Evolutionary conservation across 2,888 invertebrate genomes (phyloP).

Genomic region (Drosophila engyochracea): DNA sequence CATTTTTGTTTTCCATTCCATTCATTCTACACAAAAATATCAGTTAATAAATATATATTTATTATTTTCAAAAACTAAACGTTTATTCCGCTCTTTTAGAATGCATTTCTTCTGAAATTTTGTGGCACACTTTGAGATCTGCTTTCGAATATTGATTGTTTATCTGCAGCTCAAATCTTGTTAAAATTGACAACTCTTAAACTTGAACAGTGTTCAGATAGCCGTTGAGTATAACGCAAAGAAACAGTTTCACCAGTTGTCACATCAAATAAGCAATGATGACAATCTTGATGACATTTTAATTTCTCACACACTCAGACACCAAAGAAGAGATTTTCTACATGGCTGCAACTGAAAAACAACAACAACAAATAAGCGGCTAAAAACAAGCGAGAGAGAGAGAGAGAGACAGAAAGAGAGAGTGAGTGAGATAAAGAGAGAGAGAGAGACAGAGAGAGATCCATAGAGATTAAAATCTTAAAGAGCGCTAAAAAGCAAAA

Average conservation of each 20-base stretch:
- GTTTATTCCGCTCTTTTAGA: neutral
- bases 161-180: constrained; percentile 78
- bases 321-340: constrained; percentile 71
- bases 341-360: constrained; percentile 62
- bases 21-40: neutral
- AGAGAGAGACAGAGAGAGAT: neutral
- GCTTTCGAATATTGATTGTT: constrained; percentile 52
- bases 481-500: constrained; percentile 74
- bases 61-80: neutral
- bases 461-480: constrained; percentile 74
- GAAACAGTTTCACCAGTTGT: constrained; percentile 66
- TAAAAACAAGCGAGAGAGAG: constrained; percentile 44
- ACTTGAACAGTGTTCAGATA: constrained; percentile 64
- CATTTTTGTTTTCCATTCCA: neutral
- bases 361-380: constrained; percentile 56
- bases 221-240: constrained; percentile 31
- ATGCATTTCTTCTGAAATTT: neutral
- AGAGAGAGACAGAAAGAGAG: neutral
- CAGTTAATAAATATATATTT: neutral
- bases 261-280: constrained; percentile 72
- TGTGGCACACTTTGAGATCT: constrained; percentile 37
- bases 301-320: constrained; percentile 72
- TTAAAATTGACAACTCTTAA: constrained; percentile 82
- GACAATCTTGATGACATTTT: constrained; percentile 84
- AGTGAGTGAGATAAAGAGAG: neutral